Evolutionary conservation across 1,140 invertebrate genomes (phyloP).

Genomic region (Aphis gossypii): DNA sequence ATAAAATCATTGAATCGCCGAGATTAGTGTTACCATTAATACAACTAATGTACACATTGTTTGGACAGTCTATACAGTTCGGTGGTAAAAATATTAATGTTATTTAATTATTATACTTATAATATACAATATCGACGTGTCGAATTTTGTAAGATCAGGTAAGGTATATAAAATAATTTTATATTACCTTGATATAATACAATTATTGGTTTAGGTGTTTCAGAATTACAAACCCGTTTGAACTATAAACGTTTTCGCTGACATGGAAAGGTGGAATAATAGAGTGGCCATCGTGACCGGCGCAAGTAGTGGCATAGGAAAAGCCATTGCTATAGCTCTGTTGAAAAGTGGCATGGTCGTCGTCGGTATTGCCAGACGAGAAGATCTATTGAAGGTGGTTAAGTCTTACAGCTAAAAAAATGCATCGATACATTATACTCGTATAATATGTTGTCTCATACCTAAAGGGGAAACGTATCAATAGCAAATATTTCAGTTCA

Average conservation of each 20-base stretch:
- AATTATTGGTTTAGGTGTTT: neutral
- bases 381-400: conserved; percentile 66
- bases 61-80: too few relatives aligned
- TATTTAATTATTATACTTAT: neutral
- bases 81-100: too few relatives aligned
- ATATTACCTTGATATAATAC: neutral
- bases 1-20: too few relatives aligned
- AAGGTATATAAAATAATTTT: too few relatives aligned
- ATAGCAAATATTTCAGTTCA: neutral
- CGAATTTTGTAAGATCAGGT: too few relatives aligned
- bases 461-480: neutral
- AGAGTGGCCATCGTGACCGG: conserved; percentile 73
- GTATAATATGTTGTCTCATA: neutral
- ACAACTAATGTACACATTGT: too few relatives aligned
- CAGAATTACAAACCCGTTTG: neutral
- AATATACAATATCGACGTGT: neutral
- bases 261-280: conserved; percentile 67
- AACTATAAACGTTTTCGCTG: neutral
- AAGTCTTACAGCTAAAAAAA: too few relatives aligned
- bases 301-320: conserved; percentile 72
- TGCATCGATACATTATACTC: neutral
- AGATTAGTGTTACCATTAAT: too few relatives aligned
- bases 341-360: conserved; percentile 69
- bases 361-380: conserved; percentile 69
- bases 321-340: conserved; percentile 65